Conservation (phyloP, 2,888 invertebrate species). For the Acheta domesticus region DNA sequence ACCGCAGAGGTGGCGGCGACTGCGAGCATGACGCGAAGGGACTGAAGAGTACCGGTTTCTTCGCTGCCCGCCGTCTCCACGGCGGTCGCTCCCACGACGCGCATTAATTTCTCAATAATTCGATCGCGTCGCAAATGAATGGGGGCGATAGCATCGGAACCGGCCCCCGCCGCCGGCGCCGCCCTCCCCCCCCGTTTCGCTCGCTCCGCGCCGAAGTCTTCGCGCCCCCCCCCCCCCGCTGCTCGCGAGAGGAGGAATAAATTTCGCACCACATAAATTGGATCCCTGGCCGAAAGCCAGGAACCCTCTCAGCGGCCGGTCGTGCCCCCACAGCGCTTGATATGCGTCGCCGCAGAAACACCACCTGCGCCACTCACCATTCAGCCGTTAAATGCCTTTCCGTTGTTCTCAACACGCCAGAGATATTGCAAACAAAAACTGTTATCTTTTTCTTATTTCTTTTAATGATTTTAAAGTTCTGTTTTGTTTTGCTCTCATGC, state of each 20-base stretch:
- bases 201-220: background rate
- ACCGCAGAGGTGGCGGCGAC: too few species aligned
- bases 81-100: background rate
- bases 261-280: constrained; percentile 7
- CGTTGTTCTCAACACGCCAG: background rate
- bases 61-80: background rate
- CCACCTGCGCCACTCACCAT: background rate
- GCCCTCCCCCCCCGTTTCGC: background rate
- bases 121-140: background rate
- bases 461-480: too few species aligned
- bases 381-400: background rate
- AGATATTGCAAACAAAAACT: too few species aligned
- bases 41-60: background rate
- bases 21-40: too few species aligned
- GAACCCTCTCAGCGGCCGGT: background rate
- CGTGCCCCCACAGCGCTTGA: too few species aligned
- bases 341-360: too few species aligned
- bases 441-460: too few species aligned
- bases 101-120: background rate
- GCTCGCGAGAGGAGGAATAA: background rate
- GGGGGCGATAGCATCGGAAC: background rate
- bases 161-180: background rate
- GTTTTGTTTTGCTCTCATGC: too few species aligned
- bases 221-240: background rate
- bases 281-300: background rate